These are phyloP conservation scores for Oedothorax gibbosus DNA, from an alignment of 1,140 invertebrate species.

Conservation along the genomic window DNA sequence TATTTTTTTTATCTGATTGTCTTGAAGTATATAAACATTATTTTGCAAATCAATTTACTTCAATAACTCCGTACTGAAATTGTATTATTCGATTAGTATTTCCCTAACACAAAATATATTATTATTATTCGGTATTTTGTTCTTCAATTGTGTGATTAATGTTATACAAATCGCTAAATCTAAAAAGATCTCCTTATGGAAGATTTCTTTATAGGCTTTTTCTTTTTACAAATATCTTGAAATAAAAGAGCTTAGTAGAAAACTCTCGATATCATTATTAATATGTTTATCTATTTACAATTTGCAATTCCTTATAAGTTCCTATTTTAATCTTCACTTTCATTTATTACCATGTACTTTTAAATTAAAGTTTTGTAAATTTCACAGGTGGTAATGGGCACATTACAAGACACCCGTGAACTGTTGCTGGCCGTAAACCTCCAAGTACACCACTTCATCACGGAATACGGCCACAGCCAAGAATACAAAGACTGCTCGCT, in stretches of 20 bases:
- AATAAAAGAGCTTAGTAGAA: too few relatives aligned
- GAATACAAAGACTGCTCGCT: slow-evolving; percentile 70
- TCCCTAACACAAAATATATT: not conserved
- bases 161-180: too few relatives aligned
- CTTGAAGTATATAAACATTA: not conserved
- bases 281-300: too few relatives aligned
- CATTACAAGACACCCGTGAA: slow-evolving; percentile 78
- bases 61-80: not conserved
- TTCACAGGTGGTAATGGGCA: slow-evolving; percentile 75
- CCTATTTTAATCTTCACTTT: too few relatives aligned
- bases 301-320: too few relatives aligned
- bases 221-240: too few relatives aligned
- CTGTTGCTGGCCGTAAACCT: slow-evolving; percentile 68
- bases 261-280: too few relatives aligned
- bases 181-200: too few relatives aligned
- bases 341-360: not conserved
- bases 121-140: too few relatives aligned
- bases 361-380: slow-evolving; percentile 9
- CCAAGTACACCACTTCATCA: slow-evolving; percentile 66
- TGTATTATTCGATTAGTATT: not conserved
- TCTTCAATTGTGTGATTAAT: too few relatives aligned
- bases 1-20: not conserved
- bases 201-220: too few relatives aligned
- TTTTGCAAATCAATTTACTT: not conserved
- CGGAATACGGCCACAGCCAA: slow-evolving; percentile 17